Conservation (phyloP, 2,797 vertebrate species). For the Leptodactylus fallax region DNA sequence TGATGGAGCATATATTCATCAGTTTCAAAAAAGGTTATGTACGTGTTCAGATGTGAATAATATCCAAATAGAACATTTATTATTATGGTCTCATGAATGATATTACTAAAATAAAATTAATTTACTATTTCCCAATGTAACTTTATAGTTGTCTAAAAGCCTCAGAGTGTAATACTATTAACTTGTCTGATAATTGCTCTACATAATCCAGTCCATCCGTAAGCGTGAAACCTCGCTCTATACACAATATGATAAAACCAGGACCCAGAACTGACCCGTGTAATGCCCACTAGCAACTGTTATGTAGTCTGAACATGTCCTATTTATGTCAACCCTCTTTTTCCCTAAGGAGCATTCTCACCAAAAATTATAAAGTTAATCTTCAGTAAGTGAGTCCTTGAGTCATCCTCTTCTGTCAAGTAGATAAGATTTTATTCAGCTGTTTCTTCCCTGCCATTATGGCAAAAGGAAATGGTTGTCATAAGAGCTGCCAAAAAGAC, state of each 20-base stretch:
- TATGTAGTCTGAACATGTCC: not conserved
- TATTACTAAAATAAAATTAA: not conserved
- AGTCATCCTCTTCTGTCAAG: not conserved
- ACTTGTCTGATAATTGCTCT: not conserved
- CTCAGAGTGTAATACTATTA: not conserved
- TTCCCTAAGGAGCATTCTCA: conserved; percentile 1
- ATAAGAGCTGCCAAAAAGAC: not conserved
- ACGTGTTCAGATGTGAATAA: not conserved
- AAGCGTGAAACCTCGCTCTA: not conserved
- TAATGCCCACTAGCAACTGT: not conserved
- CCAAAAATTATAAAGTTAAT: not conserved
- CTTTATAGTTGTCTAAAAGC: not conserved
- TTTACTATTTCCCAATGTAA: not conserved
- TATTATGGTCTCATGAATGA: not conserved
- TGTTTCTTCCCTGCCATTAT: not conserved
- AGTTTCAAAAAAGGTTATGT: too few species aligned
- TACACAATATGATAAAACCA: not conserved
- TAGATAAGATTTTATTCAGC: not conserved
- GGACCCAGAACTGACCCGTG: not conserved
- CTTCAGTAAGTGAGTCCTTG: not conserved
- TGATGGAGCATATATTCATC: too few species aligned
- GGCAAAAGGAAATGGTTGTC: not conserved
- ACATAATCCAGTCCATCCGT: not conserved
- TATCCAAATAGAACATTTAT: too few species aligned
- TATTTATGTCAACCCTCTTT: not conserved